Evolutionary conservation across 2,888 invertebrate species (phyloP).

Genomic region (Catocala fraxini): DNA sequence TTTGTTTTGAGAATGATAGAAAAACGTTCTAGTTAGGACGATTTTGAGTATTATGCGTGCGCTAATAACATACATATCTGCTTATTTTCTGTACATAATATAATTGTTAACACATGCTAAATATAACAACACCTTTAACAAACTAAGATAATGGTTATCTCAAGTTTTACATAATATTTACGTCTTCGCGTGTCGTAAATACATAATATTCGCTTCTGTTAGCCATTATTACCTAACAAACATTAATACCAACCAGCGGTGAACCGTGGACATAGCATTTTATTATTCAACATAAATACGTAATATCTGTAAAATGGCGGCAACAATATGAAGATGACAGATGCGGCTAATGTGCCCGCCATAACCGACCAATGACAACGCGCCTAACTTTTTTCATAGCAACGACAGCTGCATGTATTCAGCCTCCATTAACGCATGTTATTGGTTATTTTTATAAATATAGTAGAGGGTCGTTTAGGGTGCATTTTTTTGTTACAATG

Average conservation of each 20-base stretch:
- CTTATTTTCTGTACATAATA: too few relatives aligned
- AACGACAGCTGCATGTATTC: conserved; percentile 76
- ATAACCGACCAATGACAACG: conserved; percentile 71
- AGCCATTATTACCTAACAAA: conserved; percentile 28
- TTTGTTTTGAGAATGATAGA: too few relatives aligned
- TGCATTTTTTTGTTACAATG: conserved; percentile 57
- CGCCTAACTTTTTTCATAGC: conserved; percentile 70
- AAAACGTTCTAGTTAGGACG: too few relatives aligned
- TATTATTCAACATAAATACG: conserved; percentile 46
- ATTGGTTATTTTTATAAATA: conserved; percentile 80
- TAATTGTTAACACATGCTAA: background rate
- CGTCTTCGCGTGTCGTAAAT: conserved; percentile 7
- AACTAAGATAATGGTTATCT: background rate
- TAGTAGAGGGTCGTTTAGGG: conserved; percentile 46
- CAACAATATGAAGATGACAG: conserved; percentile 79
- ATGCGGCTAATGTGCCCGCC: conserved; percentile 79
- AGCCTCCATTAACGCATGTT: conserved; percentile 75
- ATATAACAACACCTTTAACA: too few relatives aligned
- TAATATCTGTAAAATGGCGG: conserved; percentile 52
- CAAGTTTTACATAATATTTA: background rate
- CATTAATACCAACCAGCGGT: conserved; percentile 8
- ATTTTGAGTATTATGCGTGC: too few relatives aligned
- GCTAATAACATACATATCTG: too few relatives aligned
- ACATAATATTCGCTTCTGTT: conserved; percentile 4
- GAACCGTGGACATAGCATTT: conserved; percentile 47